Evolutionary conservation across 2,113 vertebrate genomes (phyloP).

Genomic region (Mesocricetus auratus): DNA sequence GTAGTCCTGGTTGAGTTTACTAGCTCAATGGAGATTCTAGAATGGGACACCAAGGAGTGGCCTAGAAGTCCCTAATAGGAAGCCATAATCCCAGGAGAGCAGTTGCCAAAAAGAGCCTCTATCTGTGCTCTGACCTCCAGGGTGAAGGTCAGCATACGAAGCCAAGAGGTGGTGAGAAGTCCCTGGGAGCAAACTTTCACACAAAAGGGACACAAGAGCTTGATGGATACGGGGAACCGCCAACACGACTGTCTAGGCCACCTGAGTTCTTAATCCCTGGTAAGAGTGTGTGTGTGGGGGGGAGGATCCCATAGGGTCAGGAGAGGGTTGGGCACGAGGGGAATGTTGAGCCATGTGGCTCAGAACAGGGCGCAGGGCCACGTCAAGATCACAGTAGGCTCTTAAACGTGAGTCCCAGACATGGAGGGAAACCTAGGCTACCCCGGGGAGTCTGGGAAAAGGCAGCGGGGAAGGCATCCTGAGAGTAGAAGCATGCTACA

Average conservation of each 20-base stretch:
- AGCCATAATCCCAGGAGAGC: neutral
- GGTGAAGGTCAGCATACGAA: neutral
- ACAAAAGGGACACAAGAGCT: rapidly evolving
- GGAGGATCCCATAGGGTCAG: neutral
- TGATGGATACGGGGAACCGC: neutral
- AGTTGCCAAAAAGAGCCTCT: neutral
- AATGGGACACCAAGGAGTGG: neutral
- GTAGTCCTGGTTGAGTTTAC: neutral
- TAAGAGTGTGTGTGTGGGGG: rapidly evolving
- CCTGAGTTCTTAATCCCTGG: neutral
- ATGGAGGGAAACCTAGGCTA: neutral
- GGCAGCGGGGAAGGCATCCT: rapidly evolving
- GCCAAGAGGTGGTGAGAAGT: neutral
- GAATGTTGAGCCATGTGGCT: neutral
- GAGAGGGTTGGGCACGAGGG: neutral
- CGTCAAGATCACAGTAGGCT: neutral
- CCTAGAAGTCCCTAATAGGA: neutral
- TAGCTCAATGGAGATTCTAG: neutral
- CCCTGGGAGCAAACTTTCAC: neutral
- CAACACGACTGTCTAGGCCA: rapidly evolving
- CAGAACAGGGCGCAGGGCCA: neutral
- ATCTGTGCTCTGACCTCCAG: neutral
- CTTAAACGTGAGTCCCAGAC: neutral
- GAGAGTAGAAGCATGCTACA: too few species aligned
- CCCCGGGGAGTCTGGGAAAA: neutral